Conservation (phyloP, 2,113 vertebrate species). For the Hymenochirus boettgeri region DNA sequence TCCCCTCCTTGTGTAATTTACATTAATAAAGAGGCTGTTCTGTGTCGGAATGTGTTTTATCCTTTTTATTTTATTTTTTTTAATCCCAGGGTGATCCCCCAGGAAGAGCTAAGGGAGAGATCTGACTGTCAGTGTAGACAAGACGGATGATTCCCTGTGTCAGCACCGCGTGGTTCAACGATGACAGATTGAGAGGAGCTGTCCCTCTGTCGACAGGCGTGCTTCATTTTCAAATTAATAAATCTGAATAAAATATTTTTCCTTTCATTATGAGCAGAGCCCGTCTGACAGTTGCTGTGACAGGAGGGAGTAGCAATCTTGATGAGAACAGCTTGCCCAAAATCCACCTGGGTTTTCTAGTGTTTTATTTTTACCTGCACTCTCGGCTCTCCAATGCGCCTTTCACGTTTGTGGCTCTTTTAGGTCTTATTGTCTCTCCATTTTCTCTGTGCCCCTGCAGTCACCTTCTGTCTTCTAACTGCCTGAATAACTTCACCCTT, state of each 20-base stretch:
- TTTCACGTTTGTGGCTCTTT: constrained; percentile 53
- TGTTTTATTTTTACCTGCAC: constrained; percentile 78
- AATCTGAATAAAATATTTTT: constrained; percentile 99
- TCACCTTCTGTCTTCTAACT: constrained; percentile 20
- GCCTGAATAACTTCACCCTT: constrained; percentile 35
- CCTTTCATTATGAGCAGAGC: constrained; percentile 97
- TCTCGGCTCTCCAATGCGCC: constrained; percentile 60
- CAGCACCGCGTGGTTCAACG: constrained; percentile 87
- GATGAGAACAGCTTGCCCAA: constrained; percentile 93
- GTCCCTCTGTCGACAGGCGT: constrained; percentile 97
- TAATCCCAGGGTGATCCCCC: constrained; percentile 94
- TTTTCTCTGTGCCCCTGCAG: constrained; percentile 36
- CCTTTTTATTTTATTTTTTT: constrained; percentile 63
- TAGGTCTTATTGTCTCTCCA: constrained; percentile 40
- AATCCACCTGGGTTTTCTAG: constrained; percentile 88
- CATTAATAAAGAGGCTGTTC: constrained; percentile 99
- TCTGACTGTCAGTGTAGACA: constrained; percentile 98
- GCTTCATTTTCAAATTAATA: constrained; percentile 99
- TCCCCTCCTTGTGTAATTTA: constrained; percentile 91
- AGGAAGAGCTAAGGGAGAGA: constrained; percentile 89
- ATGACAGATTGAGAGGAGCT: constrained; percentile 99
- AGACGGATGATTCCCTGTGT: constrained; percentile 97
- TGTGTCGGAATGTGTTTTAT: constrained; percentile 98
- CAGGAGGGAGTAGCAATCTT: constrained; percentile 81
- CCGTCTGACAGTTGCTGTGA: constrained; percentile 92